Base-by-base conservation (phyloP, 1,140 invertebrate species). In the Ostrea denselamellosa region DNA sequence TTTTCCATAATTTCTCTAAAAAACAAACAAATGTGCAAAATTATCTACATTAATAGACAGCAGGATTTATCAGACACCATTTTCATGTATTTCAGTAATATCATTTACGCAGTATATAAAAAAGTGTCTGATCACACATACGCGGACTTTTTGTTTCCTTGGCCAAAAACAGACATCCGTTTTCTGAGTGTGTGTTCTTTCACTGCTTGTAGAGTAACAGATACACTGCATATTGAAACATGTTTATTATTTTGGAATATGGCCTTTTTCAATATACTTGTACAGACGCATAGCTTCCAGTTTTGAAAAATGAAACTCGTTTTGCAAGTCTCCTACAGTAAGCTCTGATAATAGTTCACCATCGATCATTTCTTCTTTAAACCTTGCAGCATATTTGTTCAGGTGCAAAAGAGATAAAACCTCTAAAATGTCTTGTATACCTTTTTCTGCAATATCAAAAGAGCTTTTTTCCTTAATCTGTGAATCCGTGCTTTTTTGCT, bases 211-310 rank as follows among this genome's bases (percentile, higher is more conserved):
- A 44, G 34, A 5, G 1, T 44, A 44, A 44, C 34, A 44, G 34
- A 5, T 44, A 44, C 34, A 44, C 34, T 5, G 1, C 34, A 5
- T 44, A 44, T 44, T 44, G 34, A 44, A 44, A 44, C 34, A 2
- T 62, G 58, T 17, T 62, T 8, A 19, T 34, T 25, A 77, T 34
- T 77, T 77, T 28, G 68, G 68, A 28, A 77, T 34, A 77, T 77
- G 68, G 14, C 68, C 68, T 14, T 77, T 77, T 17, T 77, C 68
- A 77, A 77, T 77, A 34, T 77, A 77, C 25, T 34, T 77, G 14
- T 28, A 77, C 8, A 77, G 25, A 28, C 68, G 68, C 68, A 77
- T 28, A 77, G 68, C 68, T 12, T 77, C 68, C 68, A 77, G 68
- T 77, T 77, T 77, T 25, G 68, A 34, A 34, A 77, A 77, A 12